phyloP scores from a whole-genome alignment of 2,888 invertebrate species.

The Argyra leucocephala region DNA sequence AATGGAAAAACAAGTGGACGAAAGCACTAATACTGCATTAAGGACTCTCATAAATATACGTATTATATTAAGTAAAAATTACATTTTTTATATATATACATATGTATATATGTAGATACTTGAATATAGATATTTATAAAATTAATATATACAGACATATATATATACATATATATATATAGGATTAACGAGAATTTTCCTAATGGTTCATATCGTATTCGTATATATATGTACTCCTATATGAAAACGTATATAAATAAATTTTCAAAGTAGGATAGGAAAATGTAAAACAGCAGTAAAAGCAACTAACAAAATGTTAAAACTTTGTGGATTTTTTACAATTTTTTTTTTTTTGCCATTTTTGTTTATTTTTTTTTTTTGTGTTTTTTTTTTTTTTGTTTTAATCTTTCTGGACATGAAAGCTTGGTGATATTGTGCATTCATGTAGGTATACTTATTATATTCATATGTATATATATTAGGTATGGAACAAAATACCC shows the following conservation, averaged over 20 bases:
- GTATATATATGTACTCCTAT: too few relatives aligned
- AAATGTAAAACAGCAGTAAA: neutral
- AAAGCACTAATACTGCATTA: conserved; percentile 4
- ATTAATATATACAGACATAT: too few relatives aligned
- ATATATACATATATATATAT: too few relatives aligned
- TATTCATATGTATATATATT: neutral
- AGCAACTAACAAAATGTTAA: neutral
- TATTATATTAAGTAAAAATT: too few relatives aligned
- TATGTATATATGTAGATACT: neutral
- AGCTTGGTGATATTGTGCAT: neutral
- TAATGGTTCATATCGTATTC: too few relatives aligned
- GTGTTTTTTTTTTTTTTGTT: neutral
- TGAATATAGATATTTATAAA: neutral
- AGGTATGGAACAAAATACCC: neutral
- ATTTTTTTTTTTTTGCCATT: neutral
- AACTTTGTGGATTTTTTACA: neutral
- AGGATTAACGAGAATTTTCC: too few relatives aligned
- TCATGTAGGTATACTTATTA: neutral
- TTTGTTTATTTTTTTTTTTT: neutral
- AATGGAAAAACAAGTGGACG: neutral
- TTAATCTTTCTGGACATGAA: conserved; percentile 6
- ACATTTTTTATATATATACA: neutral
- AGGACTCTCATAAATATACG: neutral
- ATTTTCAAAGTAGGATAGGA: too few relatives aligned
- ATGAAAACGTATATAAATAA: too few relatives aligned